Evolutionary conservation across 2,888 invertebrate genomes (phyloP), one percentile per base, ranked within the genome.

Genomic region (Tachina fera): DNA sequence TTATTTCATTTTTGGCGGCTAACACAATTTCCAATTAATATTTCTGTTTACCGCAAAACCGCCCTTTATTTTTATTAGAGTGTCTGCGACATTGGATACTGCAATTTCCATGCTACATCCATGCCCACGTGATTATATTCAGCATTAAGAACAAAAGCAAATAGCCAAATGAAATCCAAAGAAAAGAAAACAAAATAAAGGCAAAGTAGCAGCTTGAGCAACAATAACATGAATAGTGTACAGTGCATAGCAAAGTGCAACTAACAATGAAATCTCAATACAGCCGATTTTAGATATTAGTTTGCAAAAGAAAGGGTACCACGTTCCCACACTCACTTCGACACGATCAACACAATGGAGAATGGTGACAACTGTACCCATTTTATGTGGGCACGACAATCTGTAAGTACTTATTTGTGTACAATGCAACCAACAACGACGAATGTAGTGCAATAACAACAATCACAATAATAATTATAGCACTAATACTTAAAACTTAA

Each of bases 281-380:
- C 88, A 88, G 87, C 88, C 87, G 88, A 87, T 87, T 87, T 60
- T 60, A 80, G 71, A 83, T 79, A 71, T 76, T 58, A 71, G 19
- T 47, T 88, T 84, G 85, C 68, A 75, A 83, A 79, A 81, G 90
- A 91, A 91, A 91, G 90, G 90, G 90, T 90, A 90, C 89, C 88
- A 90, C 90, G 90, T 91, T 91, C 90, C 90, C 90, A 91, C 90
- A 91, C 90, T 90, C 67, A 67, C 60, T 79, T 70, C 67, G 83
- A 75, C 70, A 51, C 45, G 76, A 80, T 60, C 78, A 79, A 71
- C 83, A 83, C 76, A 84, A 84, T 80, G 70, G 65, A 79, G 39
- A 67, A 80, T 83, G 87, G 80, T 77, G 86, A 86, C 86, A 86
- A 86, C 83, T 86, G 86, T 84, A 86, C 86, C 74, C 83, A 79